Conservation (phyloP, 2,113 vertebrate species). For the Gallinago paraguaiae region DNA sequence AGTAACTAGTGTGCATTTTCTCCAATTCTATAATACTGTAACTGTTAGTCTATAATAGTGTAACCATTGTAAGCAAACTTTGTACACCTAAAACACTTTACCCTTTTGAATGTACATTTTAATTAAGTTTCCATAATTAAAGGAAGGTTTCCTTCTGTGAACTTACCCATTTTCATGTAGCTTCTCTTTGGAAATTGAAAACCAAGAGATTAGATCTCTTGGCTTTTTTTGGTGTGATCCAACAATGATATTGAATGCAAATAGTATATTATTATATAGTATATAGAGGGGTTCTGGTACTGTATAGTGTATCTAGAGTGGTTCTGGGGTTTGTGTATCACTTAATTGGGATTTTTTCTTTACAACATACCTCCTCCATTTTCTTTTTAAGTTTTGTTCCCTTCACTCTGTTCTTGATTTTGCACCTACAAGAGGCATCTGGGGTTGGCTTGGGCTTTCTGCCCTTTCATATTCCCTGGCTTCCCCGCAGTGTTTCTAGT, state of each 20-base stretch:
- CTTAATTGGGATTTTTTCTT: background rate
- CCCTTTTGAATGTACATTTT: background rate
- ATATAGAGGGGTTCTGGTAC: background rate
- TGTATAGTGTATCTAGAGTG: too few relatives aligned
- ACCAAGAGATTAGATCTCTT: background rate
- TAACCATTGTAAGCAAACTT: background rate
- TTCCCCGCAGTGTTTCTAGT: background rate
- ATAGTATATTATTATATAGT: background rate
- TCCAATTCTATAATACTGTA: background rate
- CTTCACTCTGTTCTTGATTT: background rate
- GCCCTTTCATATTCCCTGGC: background rate
- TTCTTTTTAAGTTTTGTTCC: background rate
- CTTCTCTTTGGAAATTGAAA: background rate
- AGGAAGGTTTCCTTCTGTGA: background rate
- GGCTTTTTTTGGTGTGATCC: background rate
- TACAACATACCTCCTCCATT: background rate
- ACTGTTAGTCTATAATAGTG: background rate
- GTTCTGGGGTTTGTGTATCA: background rate
- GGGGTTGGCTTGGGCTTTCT: background rate
- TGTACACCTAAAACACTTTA: background rate
- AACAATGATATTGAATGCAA: background rate
- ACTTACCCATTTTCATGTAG: background rate
- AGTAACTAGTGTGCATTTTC: background rate
- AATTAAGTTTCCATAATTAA: background rate
- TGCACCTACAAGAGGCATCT: background rate